Evolutionary conservation across 2,113 vertebrate species (phyloP).

Genomic region (Poeciliopsis retropinna): DNA sequence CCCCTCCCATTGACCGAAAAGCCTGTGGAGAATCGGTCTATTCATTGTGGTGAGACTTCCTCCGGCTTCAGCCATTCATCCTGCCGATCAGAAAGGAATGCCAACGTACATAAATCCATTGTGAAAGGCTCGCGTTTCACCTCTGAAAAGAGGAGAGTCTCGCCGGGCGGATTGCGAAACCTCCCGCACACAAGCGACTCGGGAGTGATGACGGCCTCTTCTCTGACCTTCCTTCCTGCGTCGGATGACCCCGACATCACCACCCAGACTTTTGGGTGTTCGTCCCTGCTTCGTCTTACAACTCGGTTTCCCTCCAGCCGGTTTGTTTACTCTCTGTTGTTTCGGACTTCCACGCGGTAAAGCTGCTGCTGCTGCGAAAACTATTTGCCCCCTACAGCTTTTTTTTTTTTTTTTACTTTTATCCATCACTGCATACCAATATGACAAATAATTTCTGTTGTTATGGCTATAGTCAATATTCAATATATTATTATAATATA

Average conservation of each 20-base stretch:
- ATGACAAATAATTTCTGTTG: too few relatives aligned
- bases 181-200: conserved; percentile 44
- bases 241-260: conserved; percentile 42
- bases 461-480: too few relatives aligned
- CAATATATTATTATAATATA: too few relatives aligned
- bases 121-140: conserved; percentile 36
- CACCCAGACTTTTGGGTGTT: conserved; percentile 22
- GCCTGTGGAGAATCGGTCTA: conserved; percentile 20
- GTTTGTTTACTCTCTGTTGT: conserved; percentile 31
- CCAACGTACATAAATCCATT: conserved; percentile 44
- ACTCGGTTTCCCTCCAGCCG: conserved; percentile 4
- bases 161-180: conserved; percentile 14
- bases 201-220: conserved; percentile 37
- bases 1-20: not conserved
- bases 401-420: not conserved
- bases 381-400: not conserved
- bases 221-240: conserved; percentile 31
- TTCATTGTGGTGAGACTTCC: conserved; percentile 28
- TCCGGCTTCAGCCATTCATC: conserved; percentile 26
- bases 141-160: conserved; percentile 18
- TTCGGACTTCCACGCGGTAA: conserved; percentile 5
- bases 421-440: too few relatives aligned
- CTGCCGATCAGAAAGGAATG: conserved; percentile 10
- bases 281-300: not conserved
- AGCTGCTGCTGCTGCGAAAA: not conserved